A percentile compares a stretch with the other conserved stretches of the same genome.
Evolutionary conservation across 1,140 invertebrate species (phyloP).

Genomic region (Ericerus pela): DNA sequence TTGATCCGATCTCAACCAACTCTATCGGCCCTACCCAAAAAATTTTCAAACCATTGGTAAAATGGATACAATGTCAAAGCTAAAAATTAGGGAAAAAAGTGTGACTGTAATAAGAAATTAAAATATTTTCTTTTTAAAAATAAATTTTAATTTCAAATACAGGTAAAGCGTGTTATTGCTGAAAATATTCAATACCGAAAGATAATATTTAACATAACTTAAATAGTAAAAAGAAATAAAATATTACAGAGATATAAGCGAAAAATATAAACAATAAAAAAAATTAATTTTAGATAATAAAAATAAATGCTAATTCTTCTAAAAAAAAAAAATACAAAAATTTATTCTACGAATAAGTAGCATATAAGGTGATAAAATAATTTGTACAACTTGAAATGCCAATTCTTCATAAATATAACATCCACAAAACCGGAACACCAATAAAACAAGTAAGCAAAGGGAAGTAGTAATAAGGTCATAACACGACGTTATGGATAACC

Average conservation of each 20-base stretch:
- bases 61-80: no score
- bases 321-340: slow-evolving; percentile 10
- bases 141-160: slow-evolving; percentile 3
- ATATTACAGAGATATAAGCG: slow-evolving; percentile 5
- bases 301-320: slow-evolving; percentile 7
- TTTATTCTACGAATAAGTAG: slow-evolving; percentile 8
- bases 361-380: slow-evolving; percentile 10
- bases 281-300: slow-evolving; percentile 8
- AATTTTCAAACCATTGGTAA: no score
- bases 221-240: slow-evolving; percentile 6
- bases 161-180: slow-evolving; percentile 12
- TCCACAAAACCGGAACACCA: neutral
- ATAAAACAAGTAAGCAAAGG: neutral
- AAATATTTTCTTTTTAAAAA: slow-evolving; percentile 6
- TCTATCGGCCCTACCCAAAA: no score
- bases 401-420: neutral
- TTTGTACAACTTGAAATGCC: slow-evolving; percentile 10
- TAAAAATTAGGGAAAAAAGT: no score
- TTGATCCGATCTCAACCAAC: no score
- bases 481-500: no score
- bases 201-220: slow-evolving; percentile 8
- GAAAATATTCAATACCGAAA: slow-evolving; percentile 11
- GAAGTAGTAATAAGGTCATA: no score
- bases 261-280: slow-evolving; percentile 13
- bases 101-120: no score